Percentiles rank a stretch among this genome's conserved stretches.
Evolutionary conservation across 1,140 invertebrate genomes (phyloP).

Genomic region (Drosophila orena): DNA sequence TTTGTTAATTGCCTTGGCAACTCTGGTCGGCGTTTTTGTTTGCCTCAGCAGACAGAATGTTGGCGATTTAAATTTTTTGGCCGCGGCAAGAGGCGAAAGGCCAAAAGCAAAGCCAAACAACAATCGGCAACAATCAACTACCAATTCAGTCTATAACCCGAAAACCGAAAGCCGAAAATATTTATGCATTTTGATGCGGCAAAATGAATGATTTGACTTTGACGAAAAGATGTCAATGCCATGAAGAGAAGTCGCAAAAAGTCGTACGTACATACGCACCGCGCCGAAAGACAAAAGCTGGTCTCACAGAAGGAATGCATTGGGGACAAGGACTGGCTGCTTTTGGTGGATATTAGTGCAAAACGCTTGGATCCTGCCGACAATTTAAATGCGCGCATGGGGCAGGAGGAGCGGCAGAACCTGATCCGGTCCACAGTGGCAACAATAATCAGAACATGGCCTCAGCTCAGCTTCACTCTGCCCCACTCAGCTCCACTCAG

Average conservation of each 20-base stretch:
- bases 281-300: conserved; percentile 20
- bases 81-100: conserved; percentile 1
- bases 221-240: conserved; percentile 84
- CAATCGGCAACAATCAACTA: conserved; percentile 73
- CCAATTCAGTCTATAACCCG: conserved; percentile 64
- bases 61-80: conserved; percentile 67
- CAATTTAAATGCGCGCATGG: conserved; percentile 79
- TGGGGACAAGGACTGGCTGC: conserved; percentile 59
- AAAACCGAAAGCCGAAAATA: conserved; percentile 59
- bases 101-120: conserved; percentile 43
- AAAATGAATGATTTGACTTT: conserved; percentile 85
- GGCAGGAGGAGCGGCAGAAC: conserved; percentile 15
- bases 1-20: background rate
- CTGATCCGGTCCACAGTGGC: conserved; percentile 58
- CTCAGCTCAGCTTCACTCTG: conserved; percentile 15
- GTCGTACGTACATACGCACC: background rate
- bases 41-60: conserved; percentile 29
- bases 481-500: background rate
- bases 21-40: conserved; percentile 16
- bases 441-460: conserved; percentile 80
- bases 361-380: conserved; percentile 83
- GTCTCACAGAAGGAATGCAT: conserved; percentile 56
- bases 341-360: conserved; percentile 83
- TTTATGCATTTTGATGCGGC: conserved; percentile 84
- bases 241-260: conserved; percentile 30